phyloP scores from a whole-genome alignment of 2,888 invertebrate species.

The Incurvaria masculella region DNA sequence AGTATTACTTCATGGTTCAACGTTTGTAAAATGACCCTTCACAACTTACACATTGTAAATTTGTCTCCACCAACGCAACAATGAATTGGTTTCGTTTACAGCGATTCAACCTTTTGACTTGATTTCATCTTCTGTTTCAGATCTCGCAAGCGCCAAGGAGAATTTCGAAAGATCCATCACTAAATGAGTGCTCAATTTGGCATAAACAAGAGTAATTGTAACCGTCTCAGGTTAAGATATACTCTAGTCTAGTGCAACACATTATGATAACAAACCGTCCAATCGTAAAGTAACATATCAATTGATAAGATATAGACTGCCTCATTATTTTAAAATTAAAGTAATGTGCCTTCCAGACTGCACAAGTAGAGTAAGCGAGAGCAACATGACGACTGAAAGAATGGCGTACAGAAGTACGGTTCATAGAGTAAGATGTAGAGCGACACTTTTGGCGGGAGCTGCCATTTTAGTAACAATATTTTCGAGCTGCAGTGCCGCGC shows the following conservation, averaged over 20 bases:
- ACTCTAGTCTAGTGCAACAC: slow-evolving; percentile 12
- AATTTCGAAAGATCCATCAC: background rate
- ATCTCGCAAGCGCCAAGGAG: background rate
- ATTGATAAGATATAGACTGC: background rate
- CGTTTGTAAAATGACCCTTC: too few species aligned
- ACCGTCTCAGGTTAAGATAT: slow-evolving; percentile 26
- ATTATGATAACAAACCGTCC: background rate
- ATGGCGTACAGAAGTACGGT: background rate
- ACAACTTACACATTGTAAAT: too few species aligned
- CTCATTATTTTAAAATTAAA: background rate
- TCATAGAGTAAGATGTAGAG: background rate
- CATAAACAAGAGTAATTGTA: slow-evolving; percentile 22
- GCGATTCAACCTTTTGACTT: too few species aligned
- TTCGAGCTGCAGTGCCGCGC: slow-evolving; percentile 39
- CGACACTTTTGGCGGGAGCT: background rate
- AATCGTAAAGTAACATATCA: background rate
- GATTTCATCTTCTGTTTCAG: background rate
- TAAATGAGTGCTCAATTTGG: slow-evolving; percentile 22
- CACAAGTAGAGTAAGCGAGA: background rate
- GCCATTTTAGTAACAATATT: background rate
- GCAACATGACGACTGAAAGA: background rate
- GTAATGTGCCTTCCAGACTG: background rate
- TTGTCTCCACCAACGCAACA: too few species aligned
- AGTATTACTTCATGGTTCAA: too few species aligned
- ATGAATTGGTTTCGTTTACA: too few species aligned